Conservation (phyloP, 2,113 vertebrate species). For the Macquaria australasica region DNA sequence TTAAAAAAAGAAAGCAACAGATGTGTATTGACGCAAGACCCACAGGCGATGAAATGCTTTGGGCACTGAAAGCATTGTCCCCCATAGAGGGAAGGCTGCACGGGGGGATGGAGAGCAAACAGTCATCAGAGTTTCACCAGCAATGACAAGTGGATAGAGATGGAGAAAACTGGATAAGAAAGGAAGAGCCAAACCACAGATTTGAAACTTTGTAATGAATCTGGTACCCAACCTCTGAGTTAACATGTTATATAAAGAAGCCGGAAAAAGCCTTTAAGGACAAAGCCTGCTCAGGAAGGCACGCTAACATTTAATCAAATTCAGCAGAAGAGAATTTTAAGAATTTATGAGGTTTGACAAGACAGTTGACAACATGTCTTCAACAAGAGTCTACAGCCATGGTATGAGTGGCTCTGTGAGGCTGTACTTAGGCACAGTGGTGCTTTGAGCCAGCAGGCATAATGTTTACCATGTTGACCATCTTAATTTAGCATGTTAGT, state of each 20-base stretch:
- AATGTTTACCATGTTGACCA: background rate
- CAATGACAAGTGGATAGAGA: background rate
- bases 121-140: background rate
- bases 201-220: constrained; percentile 6
- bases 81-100: background rate
- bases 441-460: background rate
- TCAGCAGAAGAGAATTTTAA: background rate
- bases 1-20: constrained; percentile 2
- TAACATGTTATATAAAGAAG: background rate
- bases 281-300: constrained; percentile 1
- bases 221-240: background rate
- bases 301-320: background rate
- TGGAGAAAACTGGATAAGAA: background rate
- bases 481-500: background rate
- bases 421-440: background rate
- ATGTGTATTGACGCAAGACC: constrained; percentile 9
- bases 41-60: constrained; percentile 2
- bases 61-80: background rate
- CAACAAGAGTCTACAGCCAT: background rate
- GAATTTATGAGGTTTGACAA: background rate
- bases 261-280: background rate
- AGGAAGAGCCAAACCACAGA: background rate
- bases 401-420: background rate
- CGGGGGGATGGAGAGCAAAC: background rate
- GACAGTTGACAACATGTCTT: background rate